A percentile compares a stretch with the other conserved stretches of the same genome.
These are phyloP conservation scores for Pitta sordida DNA, from an alignment of 2,113 vertebrate species.

Conservation along the genomic window DNA sequence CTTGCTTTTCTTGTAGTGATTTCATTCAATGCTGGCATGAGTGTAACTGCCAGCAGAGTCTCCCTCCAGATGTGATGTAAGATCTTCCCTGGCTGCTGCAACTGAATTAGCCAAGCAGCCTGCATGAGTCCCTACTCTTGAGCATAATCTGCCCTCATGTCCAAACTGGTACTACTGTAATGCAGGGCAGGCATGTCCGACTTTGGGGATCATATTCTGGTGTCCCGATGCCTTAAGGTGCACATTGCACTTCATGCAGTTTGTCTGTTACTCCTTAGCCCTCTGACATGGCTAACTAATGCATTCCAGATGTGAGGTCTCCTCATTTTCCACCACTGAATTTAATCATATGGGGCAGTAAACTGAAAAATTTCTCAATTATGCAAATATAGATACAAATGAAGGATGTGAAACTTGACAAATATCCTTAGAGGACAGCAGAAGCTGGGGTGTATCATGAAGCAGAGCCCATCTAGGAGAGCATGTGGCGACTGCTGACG, in stretches of 20 bases:
- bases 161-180: not conserved
- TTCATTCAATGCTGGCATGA: not conserved
- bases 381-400: not conserved
- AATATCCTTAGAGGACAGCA: not conserved
- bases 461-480: not conserved
- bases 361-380: not conserved
- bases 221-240: not conserved
- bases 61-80: not conserved
- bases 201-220: not conserved
- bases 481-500: not conserved
- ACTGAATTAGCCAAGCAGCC: not conserved
- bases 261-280: not conserved
- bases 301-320: not conserved
- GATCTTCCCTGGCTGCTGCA: not conserved
- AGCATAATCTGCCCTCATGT: not conserved
- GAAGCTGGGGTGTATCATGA: not conserved
- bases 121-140: not conserved
- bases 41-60: not conserved
- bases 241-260: fast-evolving
- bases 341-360: not conserved
- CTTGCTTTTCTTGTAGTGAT: not conserved
- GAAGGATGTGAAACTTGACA: not conserved
- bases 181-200: not conserved
- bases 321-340: not conserved
- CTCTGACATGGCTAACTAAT: not conserved